These are phyloP conservation scores for Caenorhabditis sp. DNA, from an alignment of 2,888 invertebrate species.

Conservation along the genomic window DNA sequence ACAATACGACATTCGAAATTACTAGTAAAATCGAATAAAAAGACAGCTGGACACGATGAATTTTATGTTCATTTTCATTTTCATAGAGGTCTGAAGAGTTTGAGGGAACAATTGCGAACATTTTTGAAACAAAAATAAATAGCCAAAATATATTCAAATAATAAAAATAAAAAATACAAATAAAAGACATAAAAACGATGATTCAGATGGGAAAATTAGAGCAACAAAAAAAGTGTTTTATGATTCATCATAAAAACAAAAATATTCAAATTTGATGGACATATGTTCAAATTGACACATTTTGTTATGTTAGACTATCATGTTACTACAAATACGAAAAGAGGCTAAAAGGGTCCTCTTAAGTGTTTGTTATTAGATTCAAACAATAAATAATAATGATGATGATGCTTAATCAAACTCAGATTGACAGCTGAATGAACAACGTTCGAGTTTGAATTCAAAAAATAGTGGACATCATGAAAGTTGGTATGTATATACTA, in stretches of 20 bases:
- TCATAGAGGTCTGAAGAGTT: no score
- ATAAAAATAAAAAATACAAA: no score
- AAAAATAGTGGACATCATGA: no score
- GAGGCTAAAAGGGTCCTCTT: neutral
- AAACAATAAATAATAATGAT: neutral
- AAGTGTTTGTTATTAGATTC: neutral
- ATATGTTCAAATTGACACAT: slow-evolving; percentile 1
- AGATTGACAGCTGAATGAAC: neutral
- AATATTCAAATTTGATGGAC: neutral
- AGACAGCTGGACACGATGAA: neutral
- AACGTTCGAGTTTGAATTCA: neutral
- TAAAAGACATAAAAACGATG: neutral
- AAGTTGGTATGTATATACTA: no score
- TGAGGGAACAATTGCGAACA: neutral
- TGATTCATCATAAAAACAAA: neutral
- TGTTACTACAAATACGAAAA: neutral
- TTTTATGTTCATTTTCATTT: neutral
- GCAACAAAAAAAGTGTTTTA: neutral
- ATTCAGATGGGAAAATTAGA: neutral
- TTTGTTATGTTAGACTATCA: neutral
- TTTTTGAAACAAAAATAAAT: neutral
- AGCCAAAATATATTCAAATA: no score
- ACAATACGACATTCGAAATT: neutral
- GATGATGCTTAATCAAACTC: no score
- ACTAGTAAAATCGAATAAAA: neutral